Base-by-base conservation (phyloP, 2,888 invertebrate genomes). In the Cerastis leucographa region DNA sequence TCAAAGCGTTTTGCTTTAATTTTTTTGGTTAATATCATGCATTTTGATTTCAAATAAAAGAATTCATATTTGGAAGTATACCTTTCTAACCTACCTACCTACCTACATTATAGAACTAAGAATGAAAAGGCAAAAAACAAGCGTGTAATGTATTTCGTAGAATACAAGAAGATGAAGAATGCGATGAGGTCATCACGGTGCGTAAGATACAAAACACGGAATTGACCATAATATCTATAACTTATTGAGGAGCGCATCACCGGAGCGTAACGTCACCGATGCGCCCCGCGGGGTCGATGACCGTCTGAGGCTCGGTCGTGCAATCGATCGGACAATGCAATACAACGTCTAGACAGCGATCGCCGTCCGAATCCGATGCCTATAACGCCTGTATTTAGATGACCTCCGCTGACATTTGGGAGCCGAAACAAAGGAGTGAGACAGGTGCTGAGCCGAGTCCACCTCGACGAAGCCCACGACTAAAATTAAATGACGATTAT, bases 191-290 rank as follows among this genome's bases (percentile, higher is more conserved):
- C 86, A 88, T 87, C 86, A 90, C 88, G 88, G 87, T 90, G 87
- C 85, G 86, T 89, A 87, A 88, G 87, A 85, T 88, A 90, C 86
- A 91, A 90, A 91, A 91, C 89, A 90, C 87, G 90, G 89, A 93
- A 91, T 92, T 87, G 91, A 90, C 87, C 91, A 88, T 92, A 93
- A 93, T 92, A 93, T 92, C 93, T 92, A 93, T 94, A 91, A 93
- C 93, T 93, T 94, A 94, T 91, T 92, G 94, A 94, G 92, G 94
- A 94, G 96, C 96, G 96, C 95, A 95, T 95, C 96, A 95, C 91
- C 95, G 93, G 91, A 96, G 96, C 96, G 96, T 94, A 96, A 96
- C 96, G 96, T 96, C 96, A 96, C 95, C 96, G 96, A 96, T 95
- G 96, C 96, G 95, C 95, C 95, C 94, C 94, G 93, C 92, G 95